Conservation (phyloP, 1,140 invertebrate genomes). For the Drosophila fuyamai region DNA sequence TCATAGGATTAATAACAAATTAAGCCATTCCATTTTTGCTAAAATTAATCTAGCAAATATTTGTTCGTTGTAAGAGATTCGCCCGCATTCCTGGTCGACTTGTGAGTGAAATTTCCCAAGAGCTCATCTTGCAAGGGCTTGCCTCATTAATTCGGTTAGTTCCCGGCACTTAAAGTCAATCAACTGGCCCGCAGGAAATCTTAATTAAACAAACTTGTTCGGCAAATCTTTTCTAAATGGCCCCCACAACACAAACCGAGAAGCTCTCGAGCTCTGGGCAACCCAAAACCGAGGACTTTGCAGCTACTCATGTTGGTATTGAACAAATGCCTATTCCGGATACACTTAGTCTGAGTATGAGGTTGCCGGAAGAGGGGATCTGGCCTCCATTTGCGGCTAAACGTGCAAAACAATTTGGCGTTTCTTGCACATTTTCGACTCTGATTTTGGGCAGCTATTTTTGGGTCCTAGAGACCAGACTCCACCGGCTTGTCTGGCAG, state of each 20-base stretch:
- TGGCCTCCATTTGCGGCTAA: slow-evolving; percentile 22
- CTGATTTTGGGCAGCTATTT: slow-evolving; percentile 57
- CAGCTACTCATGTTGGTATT: slow-evolving; percentile 46
- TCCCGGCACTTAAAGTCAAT: slow-evolving; percentile 38
- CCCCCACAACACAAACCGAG: slow-evolving; percentile 26
- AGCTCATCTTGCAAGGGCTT: neutral
- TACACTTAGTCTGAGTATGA: slow-evolving; percentile 34
- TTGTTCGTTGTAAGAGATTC: slow-evolving; percentile 6
- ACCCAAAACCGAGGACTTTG: slow-evolving; percentile 3
- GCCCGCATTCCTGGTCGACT: slow-evolving; percentile 4
- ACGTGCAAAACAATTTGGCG: slow-evolving; percentile 55
- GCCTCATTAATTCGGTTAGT: slow-evolving; percentile 48
- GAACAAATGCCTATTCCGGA: slow-evolving; percentile 58
- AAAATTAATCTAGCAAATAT: slow-evolving; percentile 22
- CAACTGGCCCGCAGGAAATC: slow-evolving; percentile 70
- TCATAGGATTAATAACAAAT: neutral
- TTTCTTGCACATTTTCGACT: slow-evolving; percentile 56
- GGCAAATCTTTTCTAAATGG: slow-evolving; percentile 69
- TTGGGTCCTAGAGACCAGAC: slow-evolving; percentile 13
- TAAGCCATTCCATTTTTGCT: neutral
- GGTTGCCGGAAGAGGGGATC: slow-evolving; percentile 19
- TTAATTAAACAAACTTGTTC: slow-evolving; percentile 80
- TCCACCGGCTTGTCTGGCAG: slow-evolving; percentile 10
- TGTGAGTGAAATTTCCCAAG: slow-evolving; percentile 12
- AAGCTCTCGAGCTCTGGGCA: slow-evolving; percentile 1